Percentiles rank a stretch among this genome's conserved stretches.
Evolutionary conservation across 2,888 invertebrate genomes (phyloP).

Genomic region (Mythimna impura): DNA sequence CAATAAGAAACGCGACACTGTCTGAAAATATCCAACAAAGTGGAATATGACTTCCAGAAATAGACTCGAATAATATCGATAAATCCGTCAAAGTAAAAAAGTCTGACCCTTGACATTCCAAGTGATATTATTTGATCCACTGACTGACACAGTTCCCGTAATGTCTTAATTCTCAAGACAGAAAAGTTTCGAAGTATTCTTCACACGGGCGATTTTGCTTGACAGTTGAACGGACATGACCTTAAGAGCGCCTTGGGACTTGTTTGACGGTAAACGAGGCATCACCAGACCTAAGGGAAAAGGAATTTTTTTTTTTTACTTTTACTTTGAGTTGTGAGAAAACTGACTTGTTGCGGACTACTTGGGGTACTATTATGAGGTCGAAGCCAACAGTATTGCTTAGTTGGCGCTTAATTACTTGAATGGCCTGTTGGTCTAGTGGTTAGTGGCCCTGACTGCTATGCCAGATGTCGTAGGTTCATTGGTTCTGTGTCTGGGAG

Average conservation of each 20-base stretch:
- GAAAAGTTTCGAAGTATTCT: constrained; percentile 35
- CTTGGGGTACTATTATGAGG: too few species aligned
- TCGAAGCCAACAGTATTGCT: too few species aligned
- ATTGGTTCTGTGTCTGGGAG: too few species aligned
- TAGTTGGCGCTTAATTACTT: too few species aligned
- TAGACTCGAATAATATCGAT: constrained; percentile 4
- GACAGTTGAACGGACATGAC: constrained; percentile 30
- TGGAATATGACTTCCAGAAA: constrained; percentile 25
- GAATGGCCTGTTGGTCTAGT: too few species aligned
- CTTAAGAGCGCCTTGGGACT: constrained; percentile 31
- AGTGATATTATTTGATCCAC: constrained; percentile 24
- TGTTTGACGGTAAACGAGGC: constrained; percentile 30
- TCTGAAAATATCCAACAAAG: neutral
- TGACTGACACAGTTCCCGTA: constrained; percentile 12
- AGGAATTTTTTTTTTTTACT: constrained; percentile 13
- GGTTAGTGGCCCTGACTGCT: too few species aligned
- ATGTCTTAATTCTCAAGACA: constrained; percentile 41
- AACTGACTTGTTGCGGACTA: constrained; percentile 12
- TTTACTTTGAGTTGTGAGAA: neutral
- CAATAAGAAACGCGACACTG: neutral
- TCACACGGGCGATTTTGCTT: constrained; percentile 48
- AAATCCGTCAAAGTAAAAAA: neutral
- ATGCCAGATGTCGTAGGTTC: too few species aligned
- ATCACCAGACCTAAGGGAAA: neutral
- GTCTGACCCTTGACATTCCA: neutral